phyloP scores from a whole-genome alignment of 2,797 vertebrate species.

The Peromyscus eremicus region DNA sequence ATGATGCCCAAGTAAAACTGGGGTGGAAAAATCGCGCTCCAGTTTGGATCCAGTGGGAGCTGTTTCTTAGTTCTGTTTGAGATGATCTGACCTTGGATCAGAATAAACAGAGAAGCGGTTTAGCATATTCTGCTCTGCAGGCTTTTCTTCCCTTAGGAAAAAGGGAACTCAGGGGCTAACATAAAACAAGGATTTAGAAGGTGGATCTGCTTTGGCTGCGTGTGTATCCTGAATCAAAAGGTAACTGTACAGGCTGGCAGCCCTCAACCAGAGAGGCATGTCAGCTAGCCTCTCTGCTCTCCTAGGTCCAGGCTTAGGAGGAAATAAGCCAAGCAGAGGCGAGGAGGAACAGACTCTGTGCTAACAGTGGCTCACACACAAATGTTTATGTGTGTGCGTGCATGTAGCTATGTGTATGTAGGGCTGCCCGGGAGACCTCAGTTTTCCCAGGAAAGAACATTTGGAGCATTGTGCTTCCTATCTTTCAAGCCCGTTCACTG shows the following conservation, averaged over 20 bases:
- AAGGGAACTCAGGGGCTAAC: conserved; percentile 5
- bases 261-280: not conserved
- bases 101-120: conserved; percentile 34
- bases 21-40: not conserved
- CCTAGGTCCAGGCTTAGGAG: not conserved
- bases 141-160: not conserved
- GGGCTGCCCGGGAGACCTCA: not conserved
- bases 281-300: not conserved
- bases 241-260: not conserved
- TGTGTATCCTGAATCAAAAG: not conserved
- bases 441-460: not conserved
- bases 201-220: not conserved
- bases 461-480: not conserved
- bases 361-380: not conserved
- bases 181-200: conserved; percentile 40
- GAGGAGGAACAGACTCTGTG: not conserved
- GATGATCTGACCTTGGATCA: conserved; percentile 4
- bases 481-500: not conserved
- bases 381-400: not conserved
- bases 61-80: conserved; percentile 49
- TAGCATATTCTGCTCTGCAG: conserved; percentile 2
- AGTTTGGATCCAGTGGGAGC: conserved; percentile 17
- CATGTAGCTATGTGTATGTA: too few species aligned
- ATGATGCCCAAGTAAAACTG: not conserved
- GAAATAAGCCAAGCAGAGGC: not conserved